Evolutionary conservation across 2,113 vertebrate genomes (phyloP).

Genomic region (Rana temporaria): DNA sequence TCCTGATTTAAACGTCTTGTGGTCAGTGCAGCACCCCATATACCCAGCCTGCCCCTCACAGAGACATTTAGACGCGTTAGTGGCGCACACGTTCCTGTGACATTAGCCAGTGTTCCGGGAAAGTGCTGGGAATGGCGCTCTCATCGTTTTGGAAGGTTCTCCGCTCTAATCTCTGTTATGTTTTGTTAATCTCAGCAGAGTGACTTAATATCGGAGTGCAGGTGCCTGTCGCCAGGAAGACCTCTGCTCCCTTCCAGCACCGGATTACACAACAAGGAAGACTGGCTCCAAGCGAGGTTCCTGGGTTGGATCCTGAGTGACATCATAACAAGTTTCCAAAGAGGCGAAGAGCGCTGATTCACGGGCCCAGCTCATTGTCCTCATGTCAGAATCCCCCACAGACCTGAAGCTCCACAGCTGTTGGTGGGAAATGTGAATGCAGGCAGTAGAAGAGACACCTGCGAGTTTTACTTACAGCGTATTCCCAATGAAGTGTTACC

Average conservation of each 20-base stretch:
- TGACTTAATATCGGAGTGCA: conserved; percentile 20
- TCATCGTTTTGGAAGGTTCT: background rate
- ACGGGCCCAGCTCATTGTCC: conserved; percentile 30
- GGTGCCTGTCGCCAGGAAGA: conserved; percentile 10
- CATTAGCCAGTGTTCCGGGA: background rate
- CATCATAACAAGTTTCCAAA: background rate
- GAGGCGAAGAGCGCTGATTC: conserved; percentile 55
- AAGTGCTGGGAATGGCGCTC: background rate
- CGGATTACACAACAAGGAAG: conserved; percentile 4
- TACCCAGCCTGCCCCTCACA: no score
- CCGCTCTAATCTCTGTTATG: background rate
- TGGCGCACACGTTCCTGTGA: background rate
- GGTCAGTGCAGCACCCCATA: no score
- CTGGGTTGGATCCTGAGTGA: conserved; percentile 39
- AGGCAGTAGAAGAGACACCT: conserved; percentile 57
- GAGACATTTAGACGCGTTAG: no score
- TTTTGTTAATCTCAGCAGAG: conserved; percentile 21
- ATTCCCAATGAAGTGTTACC: no score
- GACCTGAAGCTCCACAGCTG: conserved; percentile 22
- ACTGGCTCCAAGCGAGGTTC: background rate
- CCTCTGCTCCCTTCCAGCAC: background rate
- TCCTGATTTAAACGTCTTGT: no score
- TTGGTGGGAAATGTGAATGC: background rate
- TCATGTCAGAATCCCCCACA: conserved; percentile 59
- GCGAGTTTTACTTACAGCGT: conserved; percentile 3